Percentiles rank a stretch among this genome's conserved stretches.
phyloP scores from a whole-genome alignment of 2,113 vertebrate genomes.

The Romanogobio albipinnatus region DNA sequence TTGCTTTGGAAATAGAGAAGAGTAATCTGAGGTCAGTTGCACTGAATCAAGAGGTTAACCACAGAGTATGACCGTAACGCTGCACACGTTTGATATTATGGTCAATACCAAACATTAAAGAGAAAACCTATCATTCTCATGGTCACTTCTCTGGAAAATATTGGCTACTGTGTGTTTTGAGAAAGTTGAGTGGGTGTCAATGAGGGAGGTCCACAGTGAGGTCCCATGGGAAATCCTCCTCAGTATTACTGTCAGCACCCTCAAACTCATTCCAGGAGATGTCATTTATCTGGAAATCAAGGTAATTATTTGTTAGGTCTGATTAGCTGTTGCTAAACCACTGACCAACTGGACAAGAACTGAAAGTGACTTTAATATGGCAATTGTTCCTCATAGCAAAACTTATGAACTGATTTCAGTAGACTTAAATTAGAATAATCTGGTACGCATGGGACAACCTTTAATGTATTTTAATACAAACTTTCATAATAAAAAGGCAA shows the following conservation, averaged over 20 bases:
- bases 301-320: background rate
- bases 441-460: background rate
- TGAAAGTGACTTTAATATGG: background rate
- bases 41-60: background rate
- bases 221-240: constrained; percentile 56
- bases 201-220: constrained; percentile 43
- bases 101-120: background rate
- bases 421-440: background rate
- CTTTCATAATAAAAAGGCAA: background rate
- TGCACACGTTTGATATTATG: background rate
- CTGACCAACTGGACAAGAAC: background rate
- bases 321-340: constrained; percentile 10
- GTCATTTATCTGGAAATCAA: constrained; percentile 56
- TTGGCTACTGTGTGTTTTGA: background rate
- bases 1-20: constrained; percentile 16
- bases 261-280: constrained; percentile 52
- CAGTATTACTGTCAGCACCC: constrained; percentile 30
- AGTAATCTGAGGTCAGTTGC: constrained; percentile 9
- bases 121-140: background rate
- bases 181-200: constrained; percentile 8
- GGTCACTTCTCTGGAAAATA: constrained; percentile 26
- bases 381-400: background rate
- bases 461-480: background rate
- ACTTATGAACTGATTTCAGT: background rate
- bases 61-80: background rate